phyloP scores from a whole-genome alignment of 2,113 vertebrate genomes.

The Leptodactylus fuscus region DNA sequence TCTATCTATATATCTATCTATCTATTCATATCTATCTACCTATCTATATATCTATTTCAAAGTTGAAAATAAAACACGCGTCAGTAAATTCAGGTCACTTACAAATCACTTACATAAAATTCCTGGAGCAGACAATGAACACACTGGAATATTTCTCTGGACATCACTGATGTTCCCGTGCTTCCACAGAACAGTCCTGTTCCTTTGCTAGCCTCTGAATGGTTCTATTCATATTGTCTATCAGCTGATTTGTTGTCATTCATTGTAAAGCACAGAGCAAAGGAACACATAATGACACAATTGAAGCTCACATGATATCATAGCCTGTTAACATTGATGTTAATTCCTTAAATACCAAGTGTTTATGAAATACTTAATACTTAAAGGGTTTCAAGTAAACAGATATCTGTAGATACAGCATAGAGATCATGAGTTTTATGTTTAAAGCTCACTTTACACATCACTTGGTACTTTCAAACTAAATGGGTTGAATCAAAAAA shows the following conservation, averaged over 20 bases:
- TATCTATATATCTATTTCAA: too few relatives aligned
- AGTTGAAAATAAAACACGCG: neutral
- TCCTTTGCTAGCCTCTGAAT: constrained; percentile 10
- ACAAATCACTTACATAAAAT: constrained; percentile 1
- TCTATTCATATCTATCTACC: too few relatives aligned
- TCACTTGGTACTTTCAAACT: neutral
- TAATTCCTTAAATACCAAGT: neutral
- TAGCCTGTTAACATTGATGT: neutral
- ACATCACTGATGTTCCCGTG: constrained; percentile 17
- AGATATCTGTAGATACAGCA: neutral
- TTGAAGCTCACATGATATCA: constrained; percentile 31
- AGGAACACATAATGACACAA: constrained; percentile 23
- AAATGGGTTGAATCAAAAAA: too few relatives aligned
- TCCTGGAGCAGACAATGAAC: neutral
- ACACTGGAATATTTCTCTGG: neutral
- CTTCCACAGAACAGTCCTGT: neutral
- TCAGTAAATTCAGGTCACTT: neutral
- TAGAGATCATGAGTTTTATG: neutral
- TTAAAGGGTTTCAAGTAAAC: neutral
- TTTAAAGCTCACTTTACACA: neutral
- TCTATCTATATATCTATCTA: too few relatives aligned
- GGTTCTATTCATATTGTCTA: constrained; percentile 39
- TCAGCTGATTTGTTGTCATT: constrained; percentile 33
- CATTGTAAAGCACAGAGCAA: constrained; percentile 9
- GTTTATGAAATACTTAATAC: neutral